phyloP scores from a whole-genome alignment of 2,797 vertebrate species.

The Crypturellus tataupa region DNA sequence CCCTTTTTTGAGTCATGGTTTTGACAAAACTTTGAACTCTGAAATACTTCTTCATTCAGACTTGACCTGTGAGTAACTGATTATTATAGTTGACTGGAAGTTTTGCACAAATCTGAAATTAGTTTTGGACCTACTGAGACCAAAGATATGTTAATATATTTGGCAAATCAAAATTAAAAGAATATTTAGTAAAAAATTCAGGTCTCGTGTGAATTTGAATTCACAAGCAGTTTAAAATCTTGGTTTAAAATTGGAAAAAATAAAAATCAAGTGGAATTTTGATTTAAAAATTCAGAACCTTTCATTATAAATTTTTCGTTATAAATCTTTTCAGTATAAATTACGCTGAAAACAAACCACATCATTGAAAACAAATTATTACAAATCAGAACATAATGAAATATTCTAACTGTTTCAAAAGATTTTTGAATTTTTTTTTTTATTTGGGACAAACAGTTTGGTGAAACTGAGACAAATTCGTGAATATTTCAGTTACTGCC shows the following conservation, averaged over 20 bases:
- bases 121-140: neutral
- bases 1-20: constrained; percentile 5
- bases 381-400: neutral
- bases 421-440: neutral
- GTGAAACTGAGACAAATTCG: neutral
- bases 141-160: neutral
- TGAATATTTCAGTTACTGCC: neutral
- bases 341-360: neutral
- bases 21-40: constrained; percentile 48
- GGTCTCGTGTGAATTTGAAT: neutral
- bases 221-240: neutral
- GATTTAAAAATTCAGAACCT: neutral
- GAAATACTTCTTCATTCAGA: neutral
- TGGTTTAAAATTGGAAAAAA: too few species aligned
- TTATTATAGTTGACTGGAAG: constrained; percentile 18
- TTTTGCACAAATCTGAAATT: neutral
- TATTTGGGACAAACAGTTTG: neutral
- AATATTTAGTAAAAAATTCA: neutral
- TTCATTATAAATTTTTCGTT: neutral
- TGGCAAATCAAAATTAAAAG: neutral
- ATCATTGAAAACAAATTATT: neutral
- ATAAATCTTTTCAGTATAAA: neutral
- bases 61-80: constrained; percentile 10
- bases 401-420: neutral
- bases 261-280: neutral